These are phyloP conservation scores for Papilio polyxenes DNA, from an alignment of 1,140 invertebrate species.

Conservation along the genomic window DNA sequence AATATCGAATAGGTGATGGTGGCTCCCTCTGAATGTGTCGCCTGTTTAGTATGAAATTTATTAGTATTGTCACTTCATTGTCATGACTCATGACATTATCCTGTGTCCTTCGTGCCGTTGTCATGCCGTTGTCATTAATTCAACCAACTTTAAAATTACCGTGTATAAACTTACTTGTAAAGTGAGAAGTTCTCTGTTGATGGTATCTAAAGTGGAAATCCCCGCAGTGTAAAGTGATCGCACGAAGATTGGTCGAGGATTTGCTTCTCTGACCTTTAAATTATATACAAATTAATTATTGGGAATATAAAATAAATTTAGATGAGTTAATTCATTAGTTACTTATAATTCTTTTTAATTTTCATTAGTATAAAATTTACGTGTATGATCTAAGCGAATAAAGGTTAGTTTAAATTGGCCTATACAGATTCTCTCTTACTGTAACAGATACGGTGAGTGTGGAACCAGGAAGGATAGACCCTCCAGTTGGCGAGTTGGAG, in stretches of 20 bases:
- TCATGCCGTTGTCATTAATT: slow-evolving; percentile 20
- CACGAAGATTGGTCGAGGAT: slow-evolving; percentile 80
- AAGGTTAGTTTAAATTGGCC: neutral
- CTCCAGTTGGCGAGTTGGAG: slow-evolving; percentile 56
- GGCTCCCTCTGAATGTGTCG: slow-evolving; percentile 77
- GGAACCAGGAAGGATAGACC: slow-evolving; percentile 45
- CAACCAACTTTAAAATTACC: neutral
- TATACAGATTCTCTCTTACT: slow-evolving; percentile 53
- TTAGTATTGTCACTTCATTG: too few relatives aligned
- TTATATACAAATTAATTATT: neutral
- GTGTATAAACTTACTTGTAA: slow-evolving; percentile 64
- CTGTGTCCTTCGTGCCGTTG: too few relatives aligned
- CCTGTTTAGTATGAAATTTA: slow-evolving; percentile 56
- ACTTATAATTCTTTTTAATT: neutral
- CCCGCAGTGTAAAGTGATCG: slow-evolving; percentile 74
- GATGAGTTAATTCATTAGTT: neutral
- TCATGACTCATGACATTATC: too few relatives aligned
- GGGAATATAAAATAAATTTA: neutral
- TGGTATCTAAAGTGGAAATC: slow-evolving; percentile 68
- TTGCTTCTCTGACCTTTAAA: slow-evolving; percentile 78
- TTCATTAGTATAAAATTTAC: too few relatives aligned
- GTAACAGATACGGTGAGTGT: slow-evolving; percentile 73
- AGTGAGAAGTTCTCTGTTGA: slow-evolving; percentile 71
- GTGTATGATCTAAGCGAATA: neutral
- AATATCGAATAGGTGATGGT: slow-evolving; percentile 73